These are phyloP conservation scores for Oryzias sinensis DNA, from an alignment of 2,797 vertebrate species.

Conservation along the genomic window DNA sequence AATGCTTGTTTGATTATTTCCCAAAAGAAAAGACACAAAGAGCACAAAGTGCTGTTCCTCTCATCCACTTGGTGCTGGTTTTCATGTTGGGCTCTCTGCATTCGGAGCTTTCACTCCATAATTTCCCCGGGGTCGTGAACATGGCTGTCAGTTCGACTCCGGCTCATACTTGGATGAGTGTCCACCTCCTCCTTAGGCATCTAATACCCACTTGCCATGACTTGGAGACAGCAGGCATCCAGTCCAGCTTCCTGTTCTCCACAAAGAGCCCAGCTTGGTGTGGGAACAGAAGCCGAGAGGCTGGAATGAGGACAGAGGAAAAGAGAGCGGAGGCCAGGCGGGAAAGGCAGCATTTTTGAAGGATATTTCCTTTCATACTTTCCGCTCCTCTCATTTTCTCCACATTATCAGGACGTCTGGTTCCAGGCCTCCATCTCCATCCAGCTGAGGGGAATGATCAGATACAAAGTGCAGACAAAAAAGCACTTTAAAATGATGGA, in stretches of 20 bases:
- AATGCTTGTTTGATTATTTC: slow-evolving; percentile 55
- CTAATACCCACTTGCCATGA: slow-evolving; percentile 51
- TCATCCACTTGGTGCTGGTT: slow-evolving; percentile 49
- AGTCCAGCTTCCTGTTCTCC: slow-evolving; percentile 60
- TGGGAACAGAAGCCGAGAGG: slow-evolving; percentile 61
- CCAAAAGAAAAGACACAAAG: slow-evolving; percentile 22
- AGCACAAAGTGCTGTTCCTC: slow-evolving; percentile 57
- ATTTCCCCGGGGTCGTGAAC: slow-evolving; percentile 59
- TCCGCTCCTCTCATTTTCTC: slow-evolving; percentile 69
- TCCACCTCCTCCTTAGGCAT: slow-evolving; percentile 55
- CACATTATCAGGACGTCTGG: slow-evolving; percentile 65
- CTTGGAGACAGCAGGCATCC: slow-evolving; percentile 46
- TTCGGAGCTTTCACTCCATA: slow-evolving; percentile 42
- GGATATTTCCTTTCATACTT: slow-evolving; percentile 71
- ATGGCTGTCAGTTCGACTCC: slow-evolving; percentile 65
- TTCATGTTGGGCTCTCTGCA: slow-evolving; percentile 38
- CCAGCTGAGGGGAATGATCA: slow-evolving; percentile 53
- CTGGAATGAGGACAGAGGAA: slow-evolving; percentile 47
- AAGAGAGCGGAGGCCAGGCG: slow-evolving; percentile 11
- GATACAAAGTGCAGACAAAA: slow-evolving; percentile 62
- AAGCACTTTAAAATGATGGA: slow-evolving; percentile 36
- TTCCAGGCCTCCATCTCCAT: slow-evolving; percentile 61
- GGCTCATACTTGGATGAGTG: slow-evolving; percentile 46
- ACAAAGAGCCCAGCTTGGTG: slow-evolving; percentile 50
- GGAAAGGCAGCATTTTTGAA: slow-evolving; percentile 45